phyloP scores from a whole-genome alignment of 2,113 vertebrate species.

The Piliocolobus tephrosceles region DNA sequence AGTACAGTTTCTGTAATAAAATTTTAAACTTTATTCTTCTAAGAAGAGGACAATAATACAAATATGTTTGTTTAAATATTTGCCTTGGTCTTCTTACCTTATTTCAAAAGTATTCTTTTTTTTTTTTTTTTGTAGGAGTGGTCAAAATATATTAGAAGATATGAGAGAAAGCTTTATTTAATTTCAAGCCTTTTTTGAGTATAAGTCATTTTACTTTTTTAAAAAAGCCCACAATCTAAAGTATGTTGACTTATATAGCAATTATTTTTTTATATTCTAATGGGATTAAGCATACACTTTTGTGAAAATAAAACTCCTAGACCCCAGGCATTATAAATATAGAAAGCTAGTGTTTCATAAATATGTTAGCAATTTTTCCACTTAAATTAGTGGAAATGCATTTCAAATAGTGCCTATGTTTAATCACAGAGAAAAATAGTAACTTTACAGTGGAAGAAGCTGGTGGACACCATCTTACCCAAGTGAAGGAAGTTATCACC shows the following conservation, averaged over 20 bases:
- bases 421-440: not conserved
- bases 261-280: not conserved
- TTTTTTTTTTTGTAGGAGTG: slow-evolving; percentile 49
- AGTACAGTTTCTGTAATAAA: slow-evolving; percentile 79
- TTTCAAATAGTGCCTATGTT: not conserved
- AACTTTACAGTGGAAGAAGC: not conserved
- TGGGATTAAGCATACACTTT: not conserved
- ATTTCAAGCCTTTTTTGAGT: not conserved
- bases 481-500: not conserved
- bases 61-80: slow-evolving; percentile 32
- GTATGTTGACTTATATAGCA: not conserved
- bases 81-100: not conserved
- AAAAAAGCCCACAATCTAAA: not conserved
- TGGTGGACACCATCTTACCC: not conserved
- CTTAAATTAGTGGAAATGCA: not conserved
- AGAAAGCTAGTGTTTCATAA: not conserved
- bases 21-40: slow-evolving; percentile 67
- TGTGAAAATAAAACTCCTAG: not conserved
- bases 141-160: slow-evolving; percentile 50
- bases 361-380: not conserved
- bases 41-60: slow-evolving; percentile 41
- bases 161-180: slow-evolving; percentile 43
- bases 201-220: not conserved
- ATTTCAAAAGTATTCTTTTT: not conserved
- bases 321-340: not conserved